Base-by-base conservation (phyloP, 2,888 invertebrate species). In the Drosophila nr. perissopoda region DNA sequence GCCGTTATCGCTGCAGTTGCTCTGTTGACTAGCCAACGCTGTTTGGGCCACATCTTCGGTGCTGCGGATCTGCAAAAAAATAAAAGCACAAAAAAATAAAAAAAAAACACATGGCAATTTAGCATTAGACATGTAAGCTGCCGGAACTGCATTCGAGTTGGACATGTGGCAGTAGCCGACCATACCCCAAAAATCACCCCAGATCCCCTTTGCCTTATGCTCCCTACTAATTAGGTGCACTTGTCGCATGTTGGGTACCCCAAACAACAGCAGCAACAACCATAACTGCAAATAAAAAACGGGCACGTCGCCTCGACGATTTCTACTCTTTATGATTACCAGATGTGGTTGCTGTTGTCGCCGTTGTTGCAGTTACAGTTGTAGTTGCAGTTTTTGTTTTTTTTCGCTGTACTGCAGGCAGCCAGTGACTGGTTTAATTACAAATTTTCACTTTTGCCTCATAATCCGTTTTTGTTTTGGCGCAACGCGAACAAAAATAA, bases 391-490 rank as follows among this genome's bases (percentile, higher is more conserved):
- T 61, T 65, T 70, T 61, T 76, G 25, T 73, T 75, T 64, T 76
- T 69, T 77, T 64, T 71, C 57, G 64, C 53, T 38, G 56, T 49
- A 68, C 51, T 76, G 78, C 53, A 69, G 60, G 54, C 81, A 87
- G 68, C 76, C 87, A 90, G 79, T 91, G 91, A 89, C 91, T 91
- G 90, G 90, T 90, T 91, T 91, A 91, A 91, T 91, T 91, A 88
- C 89, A 87, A 85, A 91, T 90, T 91, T 91, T 91, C 91, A 91
- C 91, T 91, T 91, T 91, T 91, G 83, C 89, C 73, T 85, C 85
- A 89, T 85, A 87, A 87, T 88, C 71, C 76, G 79, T 78, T 80
- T 82, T 80, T 73, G 45, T 67, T 71, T 78, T 67, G 61, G 74
- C 70, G 73, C 72, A 80, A 82, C 73, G 76, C 57, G 45, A 60